Base-by-base conservation (phyloP, 1,140 invertebrate genomes). In the Monomorium pharaonis region DNA sequence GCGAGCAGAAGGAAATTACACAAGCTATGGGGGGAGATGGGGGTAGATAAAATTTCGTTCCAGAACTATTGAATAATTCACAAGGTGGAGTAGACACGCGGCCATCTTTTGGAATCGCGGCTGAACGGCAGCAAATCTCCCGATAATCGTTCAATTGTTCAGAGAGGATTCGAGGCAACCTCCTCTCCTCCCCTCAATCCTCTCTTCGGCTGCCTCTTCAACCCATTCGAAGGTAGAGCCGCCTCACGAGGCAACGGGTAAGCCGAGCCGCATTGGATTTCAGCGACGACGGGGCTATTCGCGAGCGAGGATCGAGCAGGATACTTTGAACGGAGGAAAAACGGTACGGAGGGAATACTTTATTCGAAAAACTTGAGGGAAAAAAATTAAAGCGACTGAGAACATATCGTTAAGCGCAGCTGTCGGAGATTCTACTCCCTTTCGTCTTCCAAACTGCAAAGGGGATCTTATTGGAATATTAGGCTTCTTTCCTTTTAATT, bases 61-160 rank as follows among this genome's bases (percentile, higher is more conserved):
- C 9, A 33, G 37, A 47, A 83, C 51, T 72, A 58, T 74, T 83
- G 78, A 83, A 83, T 83, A 83, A 83, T 83, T 83, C 78, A 83
- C 67, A 33, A 47, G 67, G 14, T 51, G 47, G 10, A 27, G 18
- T 60, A 83, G 78, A 83, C 78, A 60, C 44, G n/a, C 67, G 67
- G 67, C 67, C 78, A 44, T 83, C 78, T 83, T 83, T 83, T 27
- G 67, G 69, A 83, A 83, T 83, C 78, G 78, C 67, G 37, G 37
- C 51, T 83, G 67, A 60, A 83, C 51, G 78, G 21, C 67, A 27
- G 67, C 78, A 83, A 83, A 83, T 83, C 78, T 85, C 84, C 84
- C 84, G 77, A 81, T 85, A 84, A 84, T 84, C 83, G 83, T 84
- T 84, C 83, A 78, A 84, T 84, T 77, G 83, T 84, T 84, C 81